A percentile compares a stretch with the other conserved stretches of the same genome.
Evolutionary conservation across 2,113 vertebrate species (phyloP).

Genomic region (Stictonetta naevosa): DNA sequence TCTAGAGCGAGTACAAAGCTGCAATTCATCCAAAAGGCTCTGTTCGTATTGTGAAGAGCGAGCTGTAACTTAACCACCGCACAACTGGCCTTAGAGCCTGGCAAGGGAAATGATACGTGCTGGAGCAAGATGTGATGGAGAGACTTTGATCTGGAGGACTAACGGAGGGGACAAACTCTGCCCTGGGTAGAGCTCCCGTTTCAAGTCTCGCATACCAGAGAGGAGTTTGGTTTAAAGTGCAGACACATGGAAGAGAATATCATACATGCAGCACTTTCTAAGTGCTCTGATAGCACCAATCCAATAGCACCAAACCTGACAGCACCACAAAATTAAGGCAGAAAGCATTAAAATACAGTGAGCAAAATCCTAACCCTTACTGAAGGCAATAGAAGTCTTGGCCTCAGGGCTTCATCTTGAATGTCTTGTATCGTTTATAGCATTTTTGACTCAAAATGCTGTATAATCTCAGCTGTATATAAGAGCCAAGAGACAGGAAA

Average conservation of each 20-base stretch:
- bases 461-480: not conserved
- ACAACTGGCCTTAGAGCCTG: not conserved
- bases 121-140: not conserved
- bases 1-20: conserved; percentile 1
- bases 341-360: not conserved
- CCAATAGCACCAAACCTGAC: conserved; percentile 27
- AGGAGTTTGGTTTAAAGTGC: conserved; percentile 59
- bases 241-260: not conserved
- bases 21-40: not conserved
- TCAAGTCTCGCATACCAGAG: conserved; percentile 43
- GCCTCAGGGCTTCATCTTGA: not conserved
- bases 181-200: conserved; percentile 28
- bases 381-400: not conserved
- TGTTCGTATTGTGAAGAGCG: not conserved
- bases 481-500: not conserved
- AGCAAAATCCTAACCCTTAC: not conserved
- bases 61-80: not conserved
- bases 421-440: not conserved
- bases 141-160: not conserved
- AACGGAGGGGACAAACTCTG: not conserved
- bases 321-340: conserved; percentile 15
- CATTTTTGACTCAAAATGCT: not conserved
- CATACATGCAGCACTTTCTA: not conserved
- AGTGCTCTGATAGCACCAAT: not conserved
- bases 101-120: not conserved